phyloP scores from a whole-genome alignment of 2,797 vertebrate species.

The Chelonia mydas region DNA sequence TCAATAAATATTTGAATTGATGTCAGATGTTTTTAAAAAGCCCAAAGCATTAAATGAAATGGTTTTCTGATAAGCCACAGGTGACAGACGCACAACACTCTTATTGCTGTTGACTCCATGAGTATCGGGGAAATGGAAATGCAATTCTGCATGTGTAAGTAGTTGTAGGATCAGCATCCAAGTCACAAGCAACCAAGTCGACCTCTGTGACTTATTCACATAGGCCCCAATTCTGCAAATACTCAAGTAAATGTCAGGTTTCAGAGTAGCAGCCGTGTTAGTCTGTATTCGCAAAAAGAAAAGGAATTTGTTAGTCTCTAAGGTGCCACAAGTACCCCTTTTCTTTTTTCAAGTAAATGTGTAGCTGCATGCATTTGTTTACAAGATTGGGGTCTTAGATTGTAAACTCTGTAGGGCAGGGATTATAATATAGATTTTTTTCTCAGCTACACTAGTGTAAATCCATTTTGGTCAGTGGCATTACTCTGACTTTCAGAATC shows the following conservation, averaged over 20 bases:
- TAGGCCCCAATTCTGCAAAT: neutral
- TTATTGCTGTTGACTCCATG: neutral
- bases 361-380: neutral
- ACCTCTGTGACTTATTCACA: neutral
- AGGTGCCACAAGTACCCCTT: too few species aligned
- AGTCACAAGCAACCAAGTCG: constrained; percentile 6
- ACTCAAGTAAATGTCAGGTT: neutral
- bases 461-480: neutral
- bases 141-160: constrained; percentile 5
- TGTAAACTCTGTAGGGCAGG: neutral
- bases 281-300: too few species aligned
- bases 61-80: neutral
- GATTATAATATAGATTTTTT: neutral
- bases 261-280: too few species aligned
- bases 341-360: neutral
- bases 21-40: neutral
- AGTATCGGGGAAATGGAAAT: neutral
- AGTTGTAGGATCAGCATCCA: neutral
- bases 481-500: neutral
- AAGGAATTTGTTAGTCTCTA: too few species aligned
- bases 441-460: neutral
- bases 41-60: accelerated
- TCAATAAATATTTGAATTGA: neutral
- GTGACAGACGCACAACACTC: neutral
- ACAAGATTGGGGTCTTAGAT: neutral